Base-by-base conservation (phyloP, 2,113 vertebrate species). In the Dendropsophus ebraccatus region DNA sequence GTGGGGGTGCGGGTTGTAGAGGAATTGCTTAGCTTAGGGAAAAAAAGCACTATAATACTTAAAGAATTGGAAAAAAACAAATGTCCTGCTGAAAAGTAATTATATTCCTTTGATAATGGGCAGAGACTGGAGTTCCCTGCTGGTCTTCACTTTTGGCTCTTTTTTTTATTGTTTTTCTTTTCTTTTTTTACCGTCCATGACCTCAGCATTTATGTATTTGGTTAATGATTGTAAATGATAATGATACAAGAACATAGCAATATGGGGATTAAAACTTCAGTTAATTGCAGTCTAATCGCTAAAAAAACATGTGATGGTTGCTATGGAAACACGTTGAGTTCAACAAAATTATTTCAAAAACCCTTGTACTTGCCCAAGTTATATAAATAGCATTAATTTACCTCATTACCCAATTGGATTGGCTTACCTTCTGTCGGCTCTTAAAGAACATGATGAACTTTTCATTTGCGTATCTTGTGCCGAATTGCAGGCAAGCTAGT, bases 241-340 rank as follows among this genome's bases (percentile, higher is more conserved):
- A 85, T 69, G 74, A 45, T 62, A 78, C 74, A 74, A 62, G 54
- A 74, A 62, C 70, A 50, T 28, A 65, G 60, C 83, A 78, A 85
- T 69, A 65, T 78, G 74, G 78, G 45, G 56, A 85, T 78, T 78
- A 85, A 76, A 78, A 78, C 73, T 69, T 69, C 30, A 78, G 58
- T 76, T 85, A 85, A 85, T 78, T 78, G 45, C 74, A 54, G 56
- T 69, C 73, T 85, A 85, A 85, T 85, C 74, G 69, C 37, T 50
- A 52, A 32, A 77, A 85, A 74, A 50, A 82, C 80, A 84, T 76
- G 50, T 65, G 72, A 60, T 49, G 54, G 83, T 85, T 85, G 30
- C 74, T 78, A 17, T 85, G 58, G 83, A 69, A 85, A 85, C 74
- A 41, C 50, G 9, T 23, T 19, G 19, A 67, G 58, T 52, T 85